Base-by-base conservation (phyloP, 1,140 invertebrate species). In the Drosophila virilis region DNA sequence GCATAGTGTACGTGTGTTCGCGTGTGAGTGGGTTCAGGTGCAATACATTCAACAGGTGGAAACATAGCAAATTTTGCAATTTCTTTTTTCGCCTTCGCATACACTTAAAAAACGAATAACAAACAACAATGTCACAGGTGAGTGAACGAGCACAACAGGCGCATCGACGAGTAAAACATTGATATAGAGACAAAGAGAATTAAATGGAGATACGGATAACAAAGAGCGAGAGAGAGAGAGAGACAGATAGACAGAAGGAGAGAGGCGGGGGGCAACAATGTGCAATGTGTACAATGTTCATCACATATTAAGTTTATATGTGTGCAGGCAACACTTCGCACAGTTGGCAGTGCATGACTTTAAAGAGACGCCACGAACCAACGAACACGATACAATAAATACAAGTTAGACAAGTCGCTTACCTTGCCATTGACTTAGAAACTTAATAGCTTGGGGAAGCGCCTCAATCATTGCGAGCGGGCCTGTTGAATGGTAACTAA, bases 41-140 rank as follows among this genome's bases (percentile, higher is more conserved):
- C 83, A 86, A 69, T 68, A 79, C 77, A 88, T 88, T 88, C 83
- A 86, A 88, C 83, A 86, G 72, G 83, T 88, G 83, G 64, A 83
- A 77, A 73, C 79, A 74, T 64, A 86, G 65, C 79, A 79, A 54
- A 55, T 48, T 68, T 79, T 79, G 72, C 52, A 38, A 65, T 61
- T 67, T 48, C 33, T 54, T 83, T 50, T 10, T 12, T 3, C 48
- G 68, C 35, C 46, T 71, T 60, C 61, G 55, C 8, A 48, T 28
- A 17, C 48, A n/a, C 8, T 15, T 15, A 28, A 37, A 13, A 33
- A 43, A 43, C 8, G 12, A 42, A 13, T 12, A 54, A 81, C 65
- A 82, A 68, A 60, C 61, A 80, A 71, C 76, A 79, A 59, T 76
- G 75, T 78, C 79, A 74, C 54, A 75, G 60, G 74, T 55, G 54